Evolutionary conservation across 2,888 invertebrate species (phyloP), one percentile per base, ranked within the genome.

Genomic region (Tipula confusa): DNA sequence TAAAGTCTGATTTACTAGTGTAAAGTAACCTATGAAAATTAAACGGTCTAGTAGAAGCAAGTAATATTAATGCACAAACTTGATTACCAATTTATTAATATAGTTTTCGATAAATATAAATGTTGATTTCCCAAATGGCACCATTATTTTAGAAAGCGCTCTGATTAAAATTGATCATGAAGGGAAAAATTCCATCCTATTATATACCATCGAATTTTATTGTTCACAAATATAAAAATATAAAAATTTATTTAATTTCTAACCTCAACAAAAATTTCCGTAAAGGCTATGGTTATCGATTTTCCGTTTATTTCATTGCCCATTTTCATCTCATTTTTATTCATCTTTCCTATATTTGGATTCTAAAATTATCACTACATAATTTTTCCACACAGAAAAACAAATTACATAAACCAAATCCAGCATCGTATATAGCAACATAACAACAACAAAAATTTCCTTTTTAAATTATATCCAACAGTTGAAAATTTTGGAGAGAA

Each of bases 41-140:
- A n/a, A n/a, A n/a, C n/a, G n/a, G n/a, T n/a, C n/a, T n/a, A n/a
- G n/a, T n/a, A n/a, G n/a, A n/a, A n/a, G n/a, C n/a, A n/a, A n/a
- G n/a, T n/a, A n/a, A n/a, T n/a, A n/a, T n/a, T n/a, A n/a, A n/a
- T n/a, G n/a, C n/a, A n/a, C n/a, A n/a, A n/a, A n/a, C n/a, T n/a
- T n/a, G n/a, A n/a, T n/a, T n/a, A n/a, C n/a, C n/a, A n/a, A n/a
- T n/a, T n/a, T n/a, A n/a, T n/a, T n/a, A n/a, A n/a, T n/a, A n/a
- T n/a, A n/a, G n/a, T n/a, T n/a, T n/a, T n/a, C n/a, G n/a, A n/a
- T n/a, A n/a, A n/a, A n/a, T n/a, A n/a, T n/a, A n/a, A n/a, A n/a
- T n/a, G n/a, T 64, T 64, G 64, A 64, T 64, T 64, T 64, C 64
- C 64, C 64, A 64, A 48, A 18, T 48, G 48, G 48, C 48, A 48